Percentiles rank a stretch among this genome's conserved stretches.
These are phyloP conservation scores for Mustelus asterias DNA, from an alignment of 2,113 vertebrate species.

Conservation along the genomic window DNA sequence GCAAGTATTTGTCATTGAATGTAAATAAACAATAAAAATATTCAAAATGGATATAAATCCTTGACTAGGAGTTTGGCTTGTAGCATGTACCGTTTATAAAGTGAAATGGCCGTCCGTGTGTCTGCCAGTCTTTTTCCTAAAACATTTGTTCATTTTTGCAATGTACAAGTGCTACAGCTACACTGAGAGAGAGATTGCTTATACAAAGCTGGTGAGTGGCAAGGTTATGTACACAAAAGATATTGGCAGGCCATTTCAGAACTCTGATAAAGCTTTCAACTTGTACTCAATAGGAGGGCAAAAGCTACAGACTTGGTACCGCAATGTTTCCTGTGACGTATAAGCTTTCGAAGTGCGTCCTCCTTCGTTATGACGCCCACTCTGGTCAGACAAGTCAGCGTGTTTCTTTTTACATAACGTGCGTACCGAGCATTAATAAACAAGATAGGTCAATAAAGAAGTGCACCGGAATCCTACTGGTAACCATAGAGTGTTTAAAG, in stretches of 20 bases:
- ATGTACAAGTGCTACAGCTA: conserved; percentile 41
- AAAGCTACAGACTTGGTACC: conserved; percentile 50
- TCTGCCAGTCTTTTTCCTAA: conserved; percentile 37
- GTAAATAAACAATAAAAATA: conserved; percentile 61
- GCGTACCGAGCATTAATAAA: conserved; percentile 46
- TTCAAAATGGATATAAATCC: conserved; percentile 48
- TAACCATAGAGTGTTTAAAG: conserved; percentile 46
- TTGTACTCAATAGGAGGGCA: conserved; percentile 47
- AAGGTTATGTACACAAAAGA: conserved; percentile 29
- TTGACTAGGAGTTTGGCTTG: conserved; percentile 70
- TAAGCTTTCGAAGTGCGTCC: conserved; percentile 55
- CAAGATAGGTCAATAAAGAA: conserved; percentile 49
- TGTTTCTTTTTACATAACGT: conserved; percentile 39
- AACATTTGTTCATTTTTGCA: conserved; percentile 5
- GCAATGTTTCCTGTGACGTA: conserved; percentile 45
- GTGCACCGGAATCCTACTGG: conserved; percentile 46
- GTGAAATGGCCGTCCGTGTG: conserved; percentile 43
- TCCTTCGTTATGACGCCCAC: conserved; percentile 63
- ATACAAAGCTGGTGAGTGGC: conserved; percentile 33
- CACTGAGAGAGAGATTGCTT: conserved; percentile 30
- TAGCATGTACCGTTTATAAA: conserved; percentile 60
- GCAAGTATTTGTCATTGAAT: conserved; percentile 55
- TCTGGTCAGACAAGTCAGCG: conserved; percentile 42
- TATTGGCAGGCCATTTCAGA: conserved; percentile 47
- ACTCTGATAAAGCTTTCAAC: conserved; percentile 57